Conservation (phyloP, 2,113 vertebrate genomes). For the Bagarius yarrelli region DNA sequence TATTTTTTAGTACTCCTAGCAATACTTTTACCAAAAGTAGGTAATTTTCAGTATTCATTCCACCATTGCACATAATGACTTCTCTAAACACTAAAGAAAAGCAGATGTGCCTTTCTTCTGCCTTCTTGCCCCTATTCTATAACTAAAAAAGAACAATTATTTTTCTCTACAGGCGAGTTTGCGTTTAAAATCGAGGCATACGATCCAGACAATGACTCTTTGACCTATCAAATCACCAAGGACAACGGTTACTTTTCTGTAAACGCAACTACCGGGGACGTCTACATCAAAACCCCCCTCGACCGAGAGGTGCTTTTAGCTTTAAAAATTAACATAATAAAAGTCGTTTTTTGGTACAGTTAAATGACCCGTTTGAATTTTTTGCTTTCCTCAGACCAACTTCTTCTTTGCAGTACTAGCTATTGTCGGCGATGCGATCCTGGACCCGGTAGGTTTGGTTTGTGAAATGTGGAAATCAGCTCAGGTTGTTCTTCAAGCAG, state of each 20-base stretch:
- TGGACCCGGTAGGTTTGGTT: constrained; percentile 28
- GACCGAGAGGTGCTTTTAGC: constrained; percentile 5
- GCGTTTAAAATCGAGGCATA: constrained; percentile 1
- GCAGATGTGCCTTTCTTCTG: too few species aligned
- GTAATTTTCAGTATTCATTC: too few species aligned
- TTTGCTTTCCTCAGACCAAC: neutral
- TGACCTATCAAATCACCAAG: neutral
- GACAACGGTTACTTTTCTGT: neutral
- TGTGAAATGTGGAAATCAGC: neutral
- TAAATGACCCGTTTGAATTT: neutral
- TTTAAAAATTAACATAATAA: neutral
- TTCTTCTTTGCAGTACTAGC: neutral
- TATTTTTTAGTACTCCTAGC: too few species aligned
- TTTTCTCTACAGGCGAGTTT: neutral
- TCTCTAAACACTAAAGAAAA: too few species aligned
- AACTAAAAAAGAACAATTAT: neutral
- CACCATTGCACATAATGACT: too few species aligned
- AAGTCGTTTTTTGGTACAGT: neutral
- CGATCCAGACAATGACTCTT: neutral
- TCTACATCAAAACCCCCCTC: neutral
- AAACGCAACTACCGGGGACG: neutral
- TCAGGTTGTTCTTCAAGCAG: neutral
- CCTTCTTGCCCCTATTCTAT: neutral
- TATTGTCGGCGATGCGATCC: neutral
- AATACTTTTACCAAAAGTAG: too few species aligned